phyloP scores from a whole-genome alignment of 2,888 invertebrate species.

The Mycogona germanica region DNA sequence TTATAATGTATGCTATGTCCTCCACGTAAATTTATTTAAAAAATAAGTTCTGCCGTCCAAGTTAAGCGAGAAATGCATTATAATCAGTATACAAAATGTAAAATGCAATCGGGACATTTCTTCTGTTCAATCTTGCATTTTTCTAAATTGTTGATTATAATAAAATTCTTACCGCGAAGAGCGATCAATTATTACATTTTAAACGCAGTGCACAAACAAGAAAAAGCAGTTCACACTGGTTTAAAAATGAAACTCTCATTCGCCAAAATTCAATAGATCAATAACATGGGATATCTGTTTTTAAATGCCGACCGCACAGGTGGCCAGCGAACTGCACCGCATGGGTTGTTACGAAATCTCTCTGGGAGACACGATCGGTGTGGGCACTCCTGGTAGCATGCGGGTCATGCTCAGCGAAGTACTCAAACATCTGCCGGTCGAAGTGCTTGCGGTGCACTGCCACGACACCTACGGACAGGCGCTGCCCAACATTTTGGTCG shows the following conservation, averaged over 20 bases:
- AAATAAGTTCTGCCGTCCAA: too few relatives aligned
- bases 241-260: neutral
- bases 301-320: conserved; percentile 28
- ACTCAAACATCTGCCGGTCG: conserved; percentile 42
- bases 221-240: too few relatives aligned
- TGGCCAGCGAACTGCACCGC: conserved; percentile 53
- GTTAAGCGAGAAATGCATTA: too few relatives aligned
- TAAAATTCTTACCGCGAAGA: too few relatives aligned
- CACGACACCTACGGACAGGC: conserved; percentile 99
- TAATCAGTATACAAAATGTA: too few relatives aligned
- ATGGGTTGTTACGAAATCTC: conserved; percentile 95
- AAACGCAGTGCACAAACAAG: too few relatives aligned
- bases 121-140: neutral
- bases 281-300: neutral
- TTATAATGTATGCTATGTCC: too few relatives aligned
- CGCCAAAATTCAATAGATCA: too few relatives aligned
- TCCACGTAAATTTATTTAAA: too few relatives aligned
- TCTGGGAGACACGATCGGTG: conserved; percentile 93
- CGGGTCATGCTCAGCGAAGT: conserved; percentile 63
- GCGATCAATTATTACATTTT: too few relatives aligned
- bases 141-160: too few relatives aligned
- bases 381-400: conserved; percentile 76
- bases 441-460: conserved; percentile 78
- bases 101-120: neutral
- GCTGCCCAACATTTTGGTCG: conserved; percentile 77